Conservation (phyloP, 2,113 vertebrate species). For the Sigmodon hispidus region DNA sequence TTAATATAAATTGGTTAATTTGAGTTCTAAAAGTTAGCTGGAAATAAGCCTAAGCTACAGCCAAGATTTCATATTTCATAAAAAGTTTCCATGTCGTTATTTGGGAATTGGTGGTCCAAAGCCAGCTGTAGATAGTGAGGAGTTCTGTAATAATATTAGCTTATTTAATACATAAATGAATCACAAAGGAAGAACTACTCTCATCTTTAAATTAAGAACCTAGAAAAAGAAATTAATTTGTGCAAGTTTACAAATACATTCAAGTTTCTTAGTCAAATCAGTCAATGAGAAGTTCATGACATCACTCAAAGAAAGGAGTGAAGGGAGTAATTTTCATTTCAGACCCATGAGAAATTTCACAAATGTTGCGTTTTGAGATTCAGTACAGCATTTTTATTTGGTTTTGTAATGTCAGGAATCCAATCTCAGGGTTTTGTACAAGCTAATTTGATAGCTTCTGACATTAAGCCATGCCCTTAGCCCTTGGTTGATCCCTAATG, state of each 20-base stretch:
- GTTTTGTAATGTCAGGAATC: not conserved
- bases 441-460: not conserved
- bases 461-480: not conserved
- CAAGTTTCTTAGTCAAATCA: not conserved
- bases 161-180: not conserved
- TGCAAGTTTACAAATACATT: not conserved
- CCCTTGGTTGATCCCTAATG: not conserved
- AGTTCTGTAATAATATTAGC: not conserved
- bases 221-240: not conserved
- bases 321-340: not conserved
- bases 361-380: not conserved
- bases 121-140: not conserved
- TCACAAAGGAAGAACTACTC: not conserved
- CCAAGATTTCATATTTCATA: not conserved
- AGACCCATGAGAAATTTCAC: not conserved
- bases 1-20: not conserved
- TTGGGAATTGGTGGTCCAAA: not conserved
- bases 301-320: not conserved
- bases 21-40: not conserved
- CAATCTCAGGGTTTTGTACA: rapidly evolving
- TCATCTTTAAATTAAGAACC: not conserved
- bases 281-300: not conserved
- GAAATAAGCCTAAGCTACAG: not conserved
- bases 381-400: not conserved
- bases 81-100: not conserved